Percentiles rank a stretch among this genome's conserved stretches.
phyloP scores from a whole-genome alignment of 2,113 vertebrate genomes.

The Petaurus breviceps region DNA sequence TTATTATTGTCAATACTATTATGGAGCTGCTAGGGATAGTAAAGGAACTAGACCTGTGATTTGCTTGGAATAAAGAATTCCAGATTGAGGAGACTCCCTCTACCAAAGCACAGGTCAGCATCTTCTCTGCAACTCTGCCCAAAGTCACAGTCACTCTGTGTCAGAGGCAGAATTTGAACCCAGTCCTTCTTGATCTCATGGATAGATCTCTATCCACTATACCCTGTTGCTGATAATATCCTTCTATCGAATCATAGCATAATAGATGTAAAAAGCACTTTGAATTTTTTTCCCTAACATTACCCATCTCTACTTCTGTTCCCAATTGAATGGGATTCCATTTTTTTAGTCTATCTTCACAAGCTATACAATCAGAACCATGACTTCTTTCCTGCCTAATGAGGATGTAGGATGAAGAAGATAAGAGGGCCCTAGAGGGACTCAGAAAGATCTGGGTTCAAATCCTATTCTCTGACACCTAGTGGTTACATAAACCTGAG shows the following conservation, averaged over 20 bases:
- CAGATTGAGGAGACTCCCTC: neutral
- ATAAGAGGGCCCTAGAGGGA: neutral
- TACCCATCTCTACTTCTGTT: neutral
- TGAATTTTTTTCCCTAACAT: neutral
- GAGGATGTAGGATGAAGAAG: neutral
- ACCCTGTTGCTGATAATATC: neutral
- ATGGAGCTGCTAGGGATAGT: neutral
- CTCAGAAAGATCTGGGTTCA: neutral
- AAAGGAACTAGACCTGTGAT: neutral
- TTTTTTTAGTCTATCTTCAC: neutral
- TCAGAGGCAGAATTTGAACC: neutral
- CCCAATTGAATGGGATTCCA: neutral
- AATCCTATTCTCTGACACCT: neutral
- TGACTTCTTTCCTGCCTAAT: neutral
- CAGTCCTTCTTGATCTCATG: neutral
- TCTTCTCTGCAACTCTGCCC: conserved; percentile 21
- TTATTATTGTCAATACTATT: neutral
- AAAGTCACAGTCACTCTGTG: neutral
- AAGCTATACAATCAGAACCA: neutral
- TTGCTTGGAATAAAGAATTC: neutral
- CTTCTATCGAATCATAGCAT: neutral
- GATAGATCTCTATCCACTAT: neutral
- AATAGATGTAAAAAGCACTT: neutral
- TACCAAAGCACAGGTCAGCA: neutral
- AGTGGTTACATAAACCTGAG: neutral